Evolutionary conservation across 2,797 vertebrate species (phyloP), one percentile per base, ranked within the genome.

Genomic region (Gobionotothen gibberifrons): DNA sequence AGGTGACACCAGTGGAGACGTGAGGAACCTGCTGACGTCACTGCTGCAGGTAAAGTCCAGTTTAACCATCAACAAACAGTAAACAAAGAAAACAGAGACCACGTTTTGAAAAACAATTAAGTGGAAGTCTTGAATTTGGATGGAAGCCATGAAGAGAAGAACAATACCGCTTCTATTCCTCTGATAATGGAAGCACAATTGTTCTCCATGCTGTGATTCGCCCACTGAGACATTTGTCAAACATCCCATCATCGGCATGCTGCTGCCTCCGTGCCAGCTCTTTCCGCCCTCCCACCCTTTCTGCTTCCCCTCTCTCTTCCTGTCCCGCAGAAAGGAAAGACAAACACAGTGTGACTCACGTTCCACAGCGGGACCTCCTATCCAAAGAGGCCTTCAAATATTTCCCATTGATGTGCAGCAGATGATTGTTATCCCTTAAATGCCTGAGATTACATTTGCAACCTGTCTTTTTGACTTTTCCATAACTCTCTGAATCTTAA

Each of bases 1-100:
- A 89, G 95, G 87, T 1, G 98, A 99, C 65, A 98, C 96, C 49
- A 97, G 95, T 11, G 97, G 97, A 58, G 95, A 95, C 11, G 92
- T 99, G 44, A 89, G 16, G 85, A 97, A 95, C 85, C 92, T 99
- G 76, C 80, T 99, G 56, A 72, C 94, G 3, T 93, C 94, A 21
- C 78, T 99, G 71, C 87, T 99, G 53, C 95, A 98, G 97, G 98
- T 99, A 71, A 91, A 58, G 26, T 10, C n/a, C 16, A 9, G 5
- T 60, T 57, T 15, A 47, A 43, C 5, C 7, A 12, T 10, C 1
- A 51, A 49, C 19, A 13, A 16, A 0, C 57, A 44, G 29, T 5
- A 22, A 15, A 59, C 52, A 48, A 65, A 42, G 3, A n/a, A 54
- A 5, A 26, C 26, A 6, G 17, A 16, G 3, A 22, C 26, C 8